A percentile compares a stretch with the other conserved stretches of the same genome.
These are phyloP conservation scores for Cariama cristata DNA, from an alignment of 2,113 vertebrate genomes.

Conservation along the genomic window DNA sequence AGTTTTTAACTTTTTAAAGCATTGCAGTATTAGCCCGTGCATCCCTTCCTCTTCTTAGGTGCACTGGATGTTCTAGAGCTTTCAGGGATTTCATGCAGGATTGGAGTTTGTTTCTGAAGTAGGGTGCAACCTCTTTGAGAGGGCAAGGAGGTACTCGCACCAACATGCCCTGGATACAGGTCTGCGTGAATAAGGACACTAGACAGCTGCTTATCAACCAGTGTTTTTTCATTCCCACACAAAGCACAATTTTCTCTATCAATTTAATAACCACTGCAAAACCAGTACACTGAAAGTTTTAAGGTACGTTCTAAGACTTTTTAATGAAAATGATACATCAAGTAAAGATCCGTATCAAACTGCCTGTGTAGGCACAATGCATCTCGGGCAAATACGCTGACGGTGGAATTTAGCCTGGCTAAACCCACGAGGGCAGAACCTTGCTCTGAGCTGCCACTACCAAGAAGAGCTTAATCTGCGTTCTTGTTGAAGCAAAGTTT, in stretches of 20 bases:
- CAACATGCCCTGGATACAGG: background rate
- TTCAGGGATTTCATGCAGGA: slow-evolving; percentile 5
- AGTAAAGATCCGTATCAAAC: background rate
- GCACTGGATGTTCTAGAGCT: background rate
- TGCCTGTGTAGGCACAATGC: background rate
- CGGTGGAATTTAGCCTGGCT: background rate
- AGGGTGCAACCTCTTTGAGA: background rate
- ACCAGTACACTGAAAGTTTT: background rate
- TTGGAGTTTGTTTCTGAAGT: background rate
- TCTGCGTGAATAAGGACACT: background rate
- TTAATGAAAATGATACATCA: background rate
- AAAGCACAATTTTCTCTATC: background rate
- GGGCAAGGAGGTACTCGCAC: background rate
- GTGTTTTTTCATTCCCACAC: background rate
- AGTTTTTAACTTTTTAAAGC: background rate
- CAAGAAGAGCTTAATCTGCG: background rate
- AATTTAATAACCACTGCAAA: background rate
- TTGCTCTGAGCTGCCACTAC: background rate
- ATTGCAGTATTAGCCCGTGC: background rate
- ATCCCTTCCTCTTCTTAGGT: background rate
- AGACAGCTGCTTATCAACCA: background rate
- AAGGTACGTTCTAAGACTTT: background rate
- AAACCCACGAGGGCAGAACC: background rate
- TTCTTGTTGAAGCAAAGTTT: background rate
- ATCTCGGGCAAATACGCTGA: background rate